These are phyloP conservation scores for Phyllotis vaccarum DNA, from an alignment of 2,797 vertebrate genomes.

Conservation along the genomic window DNA sequence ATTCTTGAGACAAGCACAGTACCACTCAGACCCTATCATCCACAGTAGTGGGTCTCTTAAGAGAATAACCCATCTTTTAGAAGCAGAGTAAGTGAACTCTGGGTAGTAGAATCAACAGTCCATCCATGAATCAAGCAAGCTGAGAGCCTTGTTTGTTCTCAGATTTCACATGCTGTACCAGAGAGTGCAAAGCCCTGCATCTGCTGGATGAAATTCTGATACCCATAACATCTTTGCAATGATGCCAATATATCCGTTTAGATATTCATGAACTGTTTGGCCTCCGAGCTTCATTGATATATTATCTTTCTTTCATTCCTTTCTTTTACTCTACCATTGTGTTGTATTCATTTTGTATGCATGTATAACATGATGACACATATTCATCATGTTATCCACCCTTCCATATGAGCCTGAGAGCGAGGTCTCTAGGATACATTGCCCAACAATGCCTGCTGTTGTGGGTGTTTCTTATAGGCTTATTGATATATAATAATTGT, in stretches of 20 bases:
- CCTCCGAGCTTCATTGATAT: neutral
- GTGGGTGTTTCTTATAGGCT: neutral
- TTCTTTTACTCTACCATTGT: neutral
- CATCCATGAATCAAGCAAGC: neutral
- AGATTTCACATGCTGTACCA: neutral
- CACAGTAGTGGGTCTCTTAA: neutral
- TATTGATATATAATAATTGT: constrained; percentile 51
- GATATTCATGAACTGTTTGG: neutral
- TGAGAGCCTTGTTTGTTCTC: neutral
- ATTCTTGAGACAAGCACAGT: neutral
- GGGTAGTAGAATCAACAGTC: neutral
- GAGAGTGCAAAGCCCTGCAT: neutral
- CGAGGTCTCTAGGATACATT: neutral
- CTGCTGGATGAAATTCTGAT: neutral
- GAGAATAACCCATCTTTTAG: neutral
- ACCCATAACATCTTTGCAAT: neutral
- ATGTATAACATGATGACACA: too few relatives aligned
- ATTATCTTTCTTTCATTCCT: neutral
- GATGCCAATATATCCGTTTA: neutral
- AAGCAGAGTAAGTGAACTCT: neutral
- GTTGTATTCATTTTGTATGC: neutral
- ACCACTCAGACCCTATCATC: too few relatives aligned
- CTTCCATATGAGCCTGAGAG: neutral
- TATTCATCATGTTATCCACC: neutral
- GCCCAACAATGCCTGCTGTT: neutral